Evolutionary conservation across 2,113 vertebrate species (phyloP), one percentile per base, ranked within the genome.

Genomic region (Tenebrosternarchus preto): DNA sequence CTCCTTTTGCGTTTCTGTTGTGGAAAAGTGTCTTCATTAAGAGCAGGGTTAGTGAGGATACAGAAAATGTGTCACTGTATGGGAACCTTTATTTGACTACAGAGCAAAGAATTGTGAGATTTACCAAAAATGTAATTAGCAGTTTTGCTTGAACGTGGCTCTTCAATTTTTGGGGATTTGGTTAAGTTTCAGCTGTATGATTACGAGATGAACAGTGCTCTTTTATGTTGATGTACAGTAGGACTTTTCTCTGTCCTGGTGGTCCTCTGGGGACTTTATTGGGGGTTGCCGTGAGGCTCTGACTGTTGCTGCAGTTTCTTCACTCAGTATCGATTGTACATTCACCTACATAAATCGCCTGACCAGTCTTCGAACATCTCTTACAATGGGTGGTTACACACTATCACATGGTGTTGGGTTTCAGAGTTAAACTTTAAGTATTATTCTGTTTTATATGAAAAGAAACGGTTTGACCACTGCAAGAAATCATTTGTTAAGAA

Each of bases 341-440:
- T 89, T 88, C 83, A 85, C 86, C 87, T 89, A 85, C 88, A 89
- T 86, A 78, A 88, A 85, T 85, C 50, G 76, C 73, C 78, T 86
- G 84, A 75, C 68, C 76, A 69, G 86, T 73, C 86, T 82, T 87
- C 81, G 88, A 90, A 90, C 83, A 73, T 33, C 60, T 59, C 78
- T 64, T 64, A 81, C 68, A 78, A 85, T 82, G 87, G 87, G 76
- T 89, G 85, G 83, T 91, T 89, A 85, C 83, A 83, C 80, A 76
- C 77, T 81, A 82, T 79, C 76, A 60, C 76, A 56, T 56, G 55
- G 43, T 64, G 63, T 71, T 50, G 68, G 31, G 57, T 80, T 73
- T 64, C 71, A 73, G 64, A 80, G 77, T 50, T 69, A 73, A 73
- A 55, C 36, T n/a, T n/a, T n/a, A n/a, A n/a, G 20, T 27, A 53